Conservation (phyloP, 2,888 invertebrate species). For the Palloptera scutellata region DNA sequence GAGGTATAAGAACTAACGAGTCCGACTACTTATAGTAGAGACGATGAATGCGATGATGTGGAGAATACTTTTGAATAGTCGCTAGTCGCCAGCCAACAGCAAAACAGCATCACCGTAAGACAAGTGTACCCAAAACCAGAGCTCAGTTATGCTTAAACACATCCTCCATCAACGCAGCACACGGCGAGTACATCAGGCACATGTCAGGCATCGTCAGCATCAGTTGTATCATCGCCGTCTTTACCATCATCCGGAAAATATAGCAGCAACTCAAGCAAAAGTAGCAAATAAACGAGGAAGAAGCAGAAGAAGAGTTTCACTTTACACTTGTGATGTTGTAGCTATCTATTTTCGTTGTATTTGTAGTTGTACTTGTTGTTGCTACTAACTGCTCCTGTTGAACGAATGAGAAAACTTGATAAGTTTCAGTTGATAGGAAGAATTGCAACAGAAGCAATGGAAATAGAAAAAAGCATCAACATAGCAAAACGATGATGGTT, state of each 20-base stretch:
- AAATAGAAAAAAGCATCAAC: constrained; percentile 27
- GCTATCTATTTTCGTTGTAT: constrained; percentile 10
- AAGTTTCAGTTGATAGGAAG: constrained; percentile 36
- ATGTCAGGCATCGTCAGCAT: constrained; percentile 37
- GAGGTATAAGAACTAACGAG: too few species aligned
- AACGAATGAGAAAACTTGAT: constrained; percentile 41
- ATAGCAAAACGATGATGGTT: constrained; percentile 7
- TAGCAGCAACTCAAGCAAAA: too few species aligned
- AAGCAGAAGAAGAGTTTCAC: background rate
- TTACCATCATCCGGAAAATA: too few species aligned
- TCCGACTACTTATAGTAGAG: too few species aligned
- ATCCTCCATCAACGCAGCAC: background rate
- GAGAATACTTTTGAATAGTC: too few species aligned
- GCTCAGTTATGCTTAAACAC: background rate
- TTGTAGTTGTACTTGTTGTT: constrained; percentile 3
- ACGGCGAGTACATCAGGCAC: constrained; percentile 2
- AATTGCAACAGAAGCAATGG: too few species aligned
- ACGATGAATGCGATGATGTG: too few species aligned
- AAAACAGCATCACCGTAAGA: background rate
- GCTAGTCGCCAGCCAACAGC: background rate
- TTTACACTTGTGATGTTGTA: background rate
- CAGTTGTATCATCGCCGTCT: constrained; percentile 35
- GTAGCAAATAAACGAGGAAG: too few species aligned
- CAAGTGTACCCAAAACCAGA: background rate
- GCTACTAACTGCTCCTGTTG: constrained; percentile 11